A percentile compares a stretch with the other conserved stretches of the same genome.
Evolutionary conservation across 2,888 invertebrate species (phyloP).

Genomic region (Muschampia plurimacula): DNA sequence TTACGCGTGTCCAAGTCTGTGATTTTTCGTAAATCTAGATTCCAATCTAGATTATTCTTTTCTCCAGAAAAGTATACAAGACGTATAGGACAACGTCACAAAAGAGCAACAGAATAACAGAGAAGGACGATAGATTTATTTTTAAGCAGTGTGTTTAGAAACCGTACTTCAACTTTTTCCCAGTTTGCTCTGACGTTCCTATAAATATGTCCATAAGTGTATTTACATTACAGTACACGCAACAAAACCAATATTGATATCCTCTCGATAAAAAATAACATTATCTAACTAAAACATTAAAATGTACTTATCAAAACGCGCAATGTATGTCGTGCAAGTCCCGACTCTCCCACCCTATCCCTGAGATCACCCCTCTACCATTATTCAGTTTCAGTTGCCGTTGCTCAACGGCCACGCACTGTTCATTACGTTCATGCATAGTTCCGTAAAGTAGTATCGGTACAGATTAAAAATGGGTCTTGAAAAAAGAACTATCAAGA

Average conservation of each 20-base stretch:
- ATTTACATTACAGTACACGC: no score
- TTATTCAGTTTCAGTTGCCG: slow-evolving; percentile 42
- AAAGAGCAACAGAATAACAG: no score
- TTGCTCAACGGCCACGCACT: slow-evolving; percentile 29
- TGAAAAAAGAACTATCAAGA: slow-evolving; percentile 75
- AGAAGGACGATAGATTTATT: no score
- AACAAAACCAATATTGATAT: background rate
- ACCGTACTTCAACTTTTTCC: no score
- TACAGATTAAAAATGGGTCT: slow-evolving; percentile 62
- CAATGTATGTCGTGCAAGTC: slow-evolving; percentile 55
- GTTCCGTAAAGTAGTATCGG: background rate
- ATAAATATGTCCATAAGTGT: background rate
- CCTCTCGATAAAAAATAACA: background rate
- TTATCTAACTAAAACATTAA: background rate
- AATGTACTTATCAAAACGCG: slow-evolving; percentile 31
- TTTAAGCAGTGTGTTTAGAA: no score
- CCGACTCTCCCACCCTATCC: slow-evolving; percentile 36
- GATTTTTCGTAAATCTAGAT: no score
- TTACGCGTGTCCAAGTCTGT: no score
- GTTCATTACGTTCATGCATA: background rate
- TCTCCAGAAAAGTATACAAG: no score
- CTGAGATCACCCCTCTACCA: slow-evolving; percentile 40
- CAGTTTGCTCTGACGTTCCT: no score
- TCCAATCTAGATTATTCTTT: no score
- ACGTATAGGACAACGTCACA: no score